phyloP scores from a whole-genome alignment of 2,888 invertebrate species.

The Anagyrus pseudococci region DNA sequence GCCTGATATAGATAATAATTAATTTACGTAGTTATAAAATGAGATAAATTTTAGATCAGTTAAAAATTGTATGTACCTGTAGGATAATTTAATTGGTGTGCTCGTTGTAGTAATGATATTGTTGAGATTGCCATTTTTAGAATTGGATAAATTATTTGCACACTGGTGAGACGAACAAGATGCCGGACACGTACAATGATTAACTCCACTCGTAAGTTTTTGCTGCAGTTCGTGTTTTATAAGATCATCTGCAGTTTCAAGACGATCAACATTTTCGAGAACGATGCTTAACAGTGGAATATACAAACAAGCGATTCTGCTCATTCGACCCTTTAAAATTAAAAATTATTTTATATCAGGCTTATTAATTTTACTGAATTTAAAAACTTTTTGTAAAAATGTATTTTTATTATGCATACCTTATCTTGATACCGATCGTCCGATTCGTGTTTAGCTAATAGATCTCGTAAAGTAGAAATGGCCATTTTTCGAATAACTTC shows the following conservation, averaged over 20 bases:
- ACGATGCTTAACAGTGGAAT: slow-evolving; percentile 90
- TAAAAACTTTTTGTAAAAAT: neutral
- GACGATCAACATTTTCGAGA: slow-evolving; percentile 84
- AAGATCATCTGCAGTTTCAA: slow-evolving; percentile 61
- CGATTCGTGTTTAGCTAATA: slow-evolving; percentile 92
- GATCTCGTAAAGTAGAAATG: slow-evolving; percentile 79
- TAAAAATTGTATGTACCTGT: slow-evolving; percentile 52
- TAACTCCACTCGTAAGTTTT: slow-evolving; percentile 61
- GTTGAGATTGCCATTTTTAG: slow-evolving; percentile 64
- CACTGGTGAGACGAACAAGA: slow-evolving; percentile 55
- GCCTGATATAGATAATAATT: slow-evolving; percentile 58
- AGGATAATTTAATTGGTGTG: slow-evolving; percentile 54
- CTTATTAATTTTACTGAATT: neutral
- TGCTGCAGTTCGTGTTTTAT: too few relatives aligned
- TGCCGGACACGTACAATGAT: slow-evolving; percentile 56
- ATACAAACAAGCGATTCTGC: slow-evolving; percentile 87
- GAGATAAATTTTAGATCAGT: too few relatives aligned
- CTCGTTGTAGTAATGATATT: slow-evolving; percentile 53
- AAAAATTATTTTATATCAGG: slow-evolving; percentile 3
- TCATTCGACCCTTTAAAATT: slow-evolving; percentile 71
- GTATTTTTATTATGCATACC: slow-evolving; percentile 57
- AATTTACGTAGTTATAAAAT: too few relatives aligned
- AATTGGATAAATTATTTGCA: slow-evolving; percentile 63
- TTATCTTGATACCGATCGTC: slow-evolving; percentile 88
- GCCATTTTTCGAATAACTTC: slow-evolving; percentile 83